phyloP scores from a whole-genome alignment of 2,888 invertebrate genomes.

The Hirtodrosophila confusa region DNA sequence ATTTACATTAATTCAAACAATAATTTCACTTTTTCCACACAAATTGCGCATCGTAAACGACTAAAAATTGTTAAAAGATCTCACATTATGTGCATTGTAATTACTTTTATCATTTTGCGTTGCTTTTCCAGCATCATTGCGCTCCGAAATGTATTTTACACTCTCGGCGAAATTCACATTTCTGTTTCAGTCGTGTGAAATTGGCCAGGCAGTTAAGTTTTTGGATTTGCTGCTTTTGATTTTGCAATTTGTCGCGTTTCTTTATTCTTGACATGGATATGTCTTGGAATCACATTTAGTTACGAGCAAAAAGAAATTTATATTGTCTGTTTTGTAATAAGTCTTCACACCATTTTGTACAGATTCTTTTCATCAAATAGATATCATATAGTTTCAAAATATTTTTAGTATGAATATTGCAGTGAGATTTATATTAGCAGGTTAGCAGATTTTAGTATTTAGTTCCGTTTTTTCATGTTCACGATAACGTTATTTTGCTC shows the following conservation, averaged over 20 bases:
- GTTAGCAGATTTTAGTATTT: not conserved
- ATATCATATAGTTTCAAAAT: slow-evolving; percentile 6
- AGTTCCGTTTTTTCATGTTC: too few species aligned
- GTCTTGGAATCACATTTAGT: slow-evolving; percentile 50
- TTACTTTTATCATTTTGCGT: slow-evolving; percentile 10
- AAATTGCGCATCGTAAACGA: slow-evolving; percentile 78
- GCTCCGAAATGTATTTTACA: slow-evolving; percentile 50
- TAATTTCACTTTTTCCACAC: slow-evolving; percentile 81
- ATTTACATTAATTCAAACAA: slow-evolving; percentile 40
- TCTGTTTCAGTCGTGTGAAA: slow-evolving; percentile 54
- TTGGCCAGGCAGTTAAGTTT: slow-evolving; percentile 61
- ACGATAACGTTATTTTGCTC: too few species aligned
- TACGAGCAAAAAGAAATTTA: not conserved
- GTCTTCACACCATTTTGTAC: slow-evolving; percentile 16
- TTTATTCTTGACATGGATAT: slow-evolving; percentile 47
- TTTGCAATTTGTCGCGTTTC: slow-evolving; percentile 42
- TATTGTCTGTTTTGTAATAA: slow-evolving; percentile 9
- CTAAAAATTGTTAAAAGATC: slow-evolving; percentile 31
- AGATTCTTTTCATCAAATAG: not conserved
- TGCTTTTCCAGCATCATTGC: slow-evolving; percentile 31
- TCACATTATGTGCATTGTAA: slow-evolving; percentile 46
- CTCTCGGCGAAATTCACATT: slow-evolving; percentile 69
- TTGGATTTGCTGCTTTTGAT: slow-evolving; percentile 46
- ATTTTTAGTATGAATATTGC: slow-evolving; percentile 1
- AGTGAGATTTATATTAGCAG: not conserved